phyloP scores from a whole-genome alignment of 2,113 vertebrate species.

The Gasterosteus nipponicus region DNA sequence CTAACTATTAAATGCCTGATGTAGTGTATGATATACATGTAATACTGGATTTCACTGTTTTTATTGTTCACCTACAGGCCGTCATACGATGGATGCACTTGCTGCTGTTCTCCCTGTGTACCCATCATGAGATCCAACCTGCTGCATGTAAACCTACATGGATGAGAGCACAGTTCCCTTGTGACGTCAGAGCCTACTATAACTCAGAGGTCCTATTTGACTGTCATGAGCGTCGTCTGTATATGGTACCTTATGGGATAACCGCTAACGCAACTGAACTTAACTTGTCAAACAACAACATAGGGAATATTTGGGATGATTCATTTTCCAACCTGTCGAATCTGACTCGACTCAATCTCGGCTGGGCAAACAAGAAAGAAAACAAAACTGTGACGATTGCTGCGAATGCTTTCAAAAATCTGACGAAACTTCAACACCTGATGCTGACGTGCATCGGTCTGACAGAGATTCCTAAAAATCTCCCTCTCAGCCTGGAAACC shows the following conservation, averaged over 20 bases:
- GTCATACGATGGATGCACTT: conserved; percentile 51
- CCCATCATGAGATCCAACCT: conserved; percentile 34
- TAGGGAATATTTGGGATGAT: conserved; percentile 61
- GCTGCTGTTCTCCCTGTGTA: conserved; percentile 46
- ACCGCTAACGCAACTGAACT: conserved; percentile 71
- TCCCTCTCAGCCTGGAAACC: conserved; percentile 55
- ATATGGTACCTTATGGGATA: conserved; percentile 71
- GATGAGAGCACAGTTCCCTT: conserved; percentile 71
- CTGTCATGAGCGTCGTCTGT: conserved; percentile 67
- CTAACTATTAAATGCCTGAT: neutral
- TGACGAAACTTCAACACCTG: conserved; percentile 71
- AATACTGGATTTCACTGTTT: conserved; percentile 4
- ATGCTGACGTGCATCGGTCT: conserved; percentile 53
- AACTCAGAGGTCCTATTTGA: conserved; percentile 61
- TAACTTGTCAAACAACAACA: conserved; percentile 78
- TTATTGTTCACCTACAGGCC: conserved; percentile 63
- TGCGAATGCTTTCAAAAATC: conserved; percentile 62
- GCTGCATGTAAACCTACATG: conserved; percentile 22
- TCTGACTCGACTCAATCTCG: conserved; percentile 71
- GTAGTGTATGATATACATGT: neutral
- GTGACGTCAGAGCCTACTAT: conserved; percentile 61
- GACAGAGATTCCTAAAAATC: conserved; percentile 39
- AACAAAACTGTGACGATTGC: neutral
- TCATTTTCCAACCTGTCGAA: conserved; percentile 70
- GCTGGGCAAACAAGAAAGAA: conserved; percentile 34